These are phyloP conservation scores for Pseudorasbora parva DNA, from an alignment of 2,113 vertebrate species.

Conservation along the genomic window DNA sequence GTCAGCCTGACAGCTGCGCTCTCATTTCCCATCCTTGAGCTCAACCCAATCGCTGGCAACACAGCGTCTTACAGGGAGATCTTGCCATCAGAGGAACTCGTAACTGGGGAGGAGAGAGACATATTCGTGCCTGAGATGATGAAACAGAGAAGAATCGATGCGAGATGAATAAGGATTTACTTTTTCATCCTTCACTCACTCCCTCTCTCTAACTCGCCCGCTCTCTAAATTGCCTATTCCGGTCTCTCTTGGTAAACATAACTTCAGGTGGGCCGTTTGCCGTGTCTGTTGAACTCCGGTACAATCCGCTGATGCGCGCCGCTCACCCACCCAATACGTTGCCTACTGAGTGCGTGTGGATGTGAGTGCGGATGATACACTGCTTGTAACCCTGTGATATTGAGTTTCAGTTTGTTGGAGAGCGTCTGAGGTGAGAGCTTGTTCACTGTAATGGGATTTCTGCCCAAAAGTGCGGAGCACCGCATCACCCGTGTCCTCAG, in stretches of 20 bases:
- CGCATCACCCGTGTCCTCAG: slow-evolving; percentile 33
- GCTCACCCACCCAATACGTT: slow-evolving; percentile 18
- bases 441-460: slow-evolving; percentile 40
- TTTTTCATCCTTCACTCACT: slow-evolving; percentile 33
- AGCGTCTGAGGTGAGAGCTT: slow-evolving; percentile 43
- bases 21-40: slow-evolving; percentile 27
- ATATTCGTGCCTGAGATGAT: slow-evolving; percentile 13
- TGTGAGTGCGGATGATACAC: slow-evolving; percentile 30
- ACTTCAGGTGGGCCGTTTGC: slow-evolving; percentile 41
- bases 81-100: slow-evolving; percentile 25
- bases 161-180: slow-evolving; percentile 13
- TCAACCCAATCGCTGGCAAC: slow-evolving; percentile 38
- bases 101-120: slow-evolving; percentile 25
- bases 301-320: slow-evolving; percentile 13
- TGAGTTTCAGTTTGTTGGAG: slow-evolving; percentile 44
- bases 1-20: slow-evolving; percentile 28
- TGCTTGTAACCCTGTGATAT: slow-evolving; percentile 37
- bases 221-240: slow-evolving; percentile 34
- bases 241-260: slow-evolving; percentile 25
- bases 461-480: slow-evolving; percentile 41
- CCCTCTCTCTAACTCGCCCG: not conserved
- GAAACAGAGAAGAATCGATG: slow-evolving; percentile 35
- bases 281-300: slow-evolving; percentile 39
- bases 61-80: slow-evolving; percentile 11
- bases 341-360: slow-evolving; percentile 19